Percentiles rank a stretch among this genome's conserved stretches.
Conservation (phyloP, 23 tunicate species). For the Halocynthia roretzi region DNA sequence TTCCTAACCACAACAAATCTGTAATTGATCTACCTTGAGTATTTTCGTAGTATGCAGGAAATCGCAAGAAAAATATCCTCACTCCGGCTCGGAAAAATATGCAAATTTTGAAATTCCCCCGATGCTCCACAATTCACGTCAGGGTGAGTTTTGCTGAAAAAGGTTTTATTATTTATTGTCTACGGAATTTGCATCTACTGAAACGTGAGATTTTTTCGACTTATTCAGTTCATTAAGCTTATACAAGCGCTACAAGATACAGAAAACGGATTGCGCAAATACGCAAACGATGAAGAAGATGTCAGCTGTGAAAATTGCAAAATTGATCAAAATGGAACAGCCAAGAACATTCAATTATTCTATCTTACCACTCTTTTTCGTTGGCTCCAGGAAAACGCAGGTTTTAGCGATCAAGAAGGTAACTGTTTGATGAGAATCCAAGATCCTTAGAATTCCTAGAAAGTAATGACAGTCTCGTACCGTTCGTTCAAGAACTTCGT, state of each 20-base stretch:
- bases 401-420: neutral
- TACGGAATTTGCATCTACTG: too few relatives aligned
- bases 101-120: too few relatives aligned
- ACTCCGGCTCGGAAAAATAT: too few relatives aligned
- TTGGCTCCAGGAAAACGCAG: constrained; percentile 8
- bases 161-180: too few relatives aligned
- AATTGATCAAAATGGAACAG: neutral
- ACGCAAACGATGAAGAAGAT: neutral
- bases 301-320: neutral
- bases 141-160: too few relatives aligned
- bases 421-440: neutral
- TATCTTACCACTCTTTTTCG: neutral
- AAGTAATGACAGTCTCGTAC: too few relatives aligned
- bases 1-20: too few relatives aligned
- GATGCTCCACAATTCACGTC: too few relatives aligned
- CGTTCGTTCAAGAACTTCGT: constrained; percentile 28
- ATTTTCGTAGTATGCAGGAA: too few relatives aligned
- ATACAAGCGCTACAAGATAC: constrained; percentile 7
- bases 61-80: too few relatives aligned
- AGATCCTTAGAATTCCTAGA: neutral
- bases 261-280: neutral
- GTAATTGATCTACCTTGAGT: too few relatives aligned
- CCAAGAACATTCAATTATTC: neutral
- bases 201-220: too few relatives aligned
- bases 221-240: constrained; percentile 1